Evolutionary conservation across 2,888 invertebrate genomes (phyloP), one percentile per base, ranked within the genome.

Genomic region (Mimumesa dahlbomi): DNA sequence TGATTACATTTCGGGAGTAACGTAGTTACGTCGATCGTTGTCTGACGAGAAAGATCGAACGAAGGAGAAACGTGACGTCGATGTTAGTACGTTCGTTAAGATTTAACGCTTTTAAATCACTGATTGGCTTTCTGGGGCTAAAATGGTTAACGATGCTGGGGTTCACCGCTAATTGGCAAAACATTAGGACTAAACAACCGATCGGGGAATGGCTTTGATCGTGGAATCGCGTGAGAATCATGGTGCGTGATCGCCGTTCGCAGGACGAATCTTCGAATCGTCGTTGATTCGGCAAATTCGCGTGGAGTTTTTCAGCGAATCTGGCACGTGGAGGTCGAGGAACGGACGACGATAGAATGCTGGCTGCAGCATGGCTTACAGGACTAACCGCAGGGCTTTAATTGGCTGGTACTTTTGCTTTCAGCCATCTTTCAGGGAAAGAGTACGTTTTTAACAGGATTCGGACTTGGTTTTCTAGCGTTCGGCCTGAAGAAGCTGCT

Each of bases 401-500:
- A 90, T 88, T 34, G 54, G 84, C 86, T 78, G 87, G 85, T 87
- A 84, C 83, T 87, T 89, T 86, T 88, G 88, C 89, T 89, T 89
- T 88, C 89, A 89, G 89, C 86, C 77, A 42, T 83, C 69, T 84
- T 85, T 81, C 84, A 88, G 84, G 92, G 91, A 79, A 92, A 92
- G 87, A 92, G 91, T 89, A 90, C 92, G 73, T 93, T 93, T 90
- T 90, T 93, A 85, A 91, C 93, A 79, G 93, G 93, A 63, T 92
- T 93, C 84, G 93, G 92, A 71, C 91, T 93, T 90, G 93, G 93
- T 86, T 92, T 95, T 91, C 86, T 94, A 91, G 93, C 94, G 45
- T 93, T 94, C 88, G 96, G 95, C 22, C 90, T 97, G 63, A 96
- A 96, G 90, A 96, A 96, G 89, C 91, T 96, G 75, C 92, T 96